Evolutionary conservation across 2,113 vertebrate species (phyloP).

Genomic region (Neoarius graeffei): DNA sequence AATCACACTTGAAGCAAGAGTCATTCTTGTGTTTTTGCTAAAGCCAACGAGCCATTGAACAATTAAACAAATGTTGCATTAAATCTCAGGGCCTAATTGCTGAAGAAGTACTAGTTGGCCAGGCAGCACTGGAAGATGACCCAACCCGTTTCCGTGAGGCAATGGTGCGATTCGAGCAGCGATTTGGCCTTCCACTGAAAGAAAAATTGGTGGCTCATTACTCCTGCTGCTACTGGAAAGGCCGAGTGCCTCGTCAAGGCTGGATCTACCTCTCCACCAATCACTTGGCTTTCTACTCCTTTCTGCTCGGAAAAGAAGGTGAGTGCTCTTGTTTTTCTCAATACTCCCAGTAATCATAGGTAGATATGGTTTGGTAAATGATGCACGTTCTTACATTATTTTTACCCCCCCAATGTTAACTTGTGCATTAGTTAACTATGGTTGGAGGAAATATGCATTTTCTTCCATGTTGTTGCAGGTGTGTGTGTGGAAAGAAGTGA

Average conservation of each 20-base stretch:
- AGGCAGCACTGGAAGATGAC: slow-evolving; percentile 88
- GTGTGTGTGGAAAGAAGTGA: no score
- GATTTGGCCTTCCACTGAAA: slow-evolving; percentile 87
- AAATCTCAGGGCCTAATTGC: slow-evolving; percentile 87
- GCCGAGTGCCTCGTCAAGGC: slow-evolving; percentile 93
- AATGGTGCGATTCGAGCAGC: slow-evolving; percentile 85
- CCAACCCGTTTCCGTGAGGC: slow-evolving; percentile 90
- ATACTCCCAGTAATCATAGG: not conserved
- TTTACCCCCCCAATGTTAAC: no score
- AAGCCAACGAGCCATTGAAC: no score
- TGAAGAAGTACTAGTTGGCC: slow-evolving; percentile 85
- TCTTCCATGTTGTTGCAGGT: no score
- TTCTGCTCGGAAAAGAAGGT: slow-evolving; percentile 96
- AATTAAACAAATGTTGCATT: no score
- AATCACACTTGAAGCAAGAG: no score
- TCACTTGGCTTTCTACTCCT: slow-evolving; percentile 96
- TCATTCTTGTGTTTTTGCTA: no score
- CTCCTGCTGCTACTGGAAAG: slow-evolving; percentile 98
- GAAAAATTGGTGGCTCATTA: slow-evolving; percentile 92
- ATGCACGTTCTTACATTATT: not conserved
- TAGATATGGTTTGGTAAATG: not conserved
- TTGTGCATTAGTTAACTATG: not conserved
- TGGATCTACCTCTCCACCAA: slow-evolving; percentile 96
- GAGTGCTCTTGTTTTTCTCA: not conserved
- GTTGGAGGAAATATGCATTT: no score